Conservation (phyloP, 2,888 invertebrate species). For the Schrankia costaestrigalis region DNA sequence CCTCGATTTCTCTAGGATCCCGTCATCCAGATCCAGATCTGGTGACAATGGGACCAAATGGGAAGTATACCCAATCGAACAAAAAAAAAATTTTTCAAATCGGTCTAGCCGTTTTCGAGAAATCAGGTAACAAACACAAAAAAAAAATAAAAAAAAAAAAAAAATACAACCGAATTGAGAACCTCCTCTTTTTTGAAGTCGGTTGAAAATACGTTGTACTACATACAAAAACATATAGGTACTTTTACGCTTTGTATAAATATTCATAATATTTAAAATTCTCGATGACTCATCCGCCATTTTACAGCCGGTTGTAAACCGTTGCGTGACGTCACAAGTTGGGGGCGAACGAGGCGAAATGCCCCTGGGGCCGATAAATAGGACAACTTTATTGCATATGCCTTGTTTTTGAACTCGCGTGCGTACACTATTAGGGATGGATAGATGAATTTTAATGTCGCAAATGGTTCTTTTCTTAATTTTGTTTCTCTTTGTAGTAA, state of each 20-base stretch:
- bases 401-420: conserved; percentile 22
- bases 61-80: too few species aligned
- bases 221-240: neutral
- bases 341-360: conserved; percentile 25
- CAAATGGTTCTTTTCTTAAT: conserved; percentile 3
- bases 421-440: conserved; percentile 17
- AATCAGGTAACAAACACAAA: too few species aligned
- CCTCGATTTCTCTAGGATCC: too few species aligned
- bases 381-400: conserved; percentile 41
- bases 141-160: too few species aligned
- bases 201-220: too few species aligned
- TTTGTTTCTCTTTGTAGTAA: conserved; percentile 1
- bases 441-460: conserved; percentile 12
- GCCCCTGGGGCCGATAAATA: conserved; percentile 54
- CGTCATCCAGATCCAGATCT: too few species aligned
- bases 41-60: too few species aligned
- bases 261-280: conserved; percentile 26
- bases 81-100: too few species aligned
- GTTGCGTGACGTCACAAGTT: conserved; percentile 37
- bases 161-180: too few species aligned
- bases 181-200: too few species aligned
- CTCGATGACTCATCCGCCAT: conserved; percentile 29
- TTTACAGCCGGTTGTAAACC: conserved; percentile 42
- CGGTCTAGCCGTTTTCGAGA: too few species aligned
- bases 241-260: conserved; percentile 1